These are phyloP conservation scores for Balanococcus diminutus DNA, from an alignment of 2,888 invertebrate species.

Conservation along the genomic window DNA sequence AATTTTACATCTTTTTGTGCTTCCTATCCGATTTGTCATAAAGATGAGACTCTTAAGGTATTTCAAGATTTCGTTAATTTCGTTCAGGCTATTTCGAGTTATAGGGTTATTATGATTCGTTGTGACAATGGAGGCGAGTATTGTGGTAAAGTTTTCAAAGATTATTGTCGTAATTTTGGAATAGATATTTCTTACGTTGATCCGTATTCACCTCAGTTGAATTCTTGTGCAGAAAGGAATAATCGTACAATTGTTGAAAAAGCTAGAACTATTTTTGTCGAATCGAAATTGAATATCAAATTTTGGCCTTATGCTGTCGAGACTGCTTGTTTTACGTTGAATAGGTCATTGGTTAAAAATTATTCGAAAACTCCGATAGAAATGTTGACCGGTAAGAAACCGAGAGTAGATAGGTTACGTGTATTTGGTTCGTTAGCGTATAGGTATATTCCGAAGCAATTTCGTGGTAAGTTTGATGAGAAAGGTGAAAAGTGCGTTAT, in stretches of 20 bases:
- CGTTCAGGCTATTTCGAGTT: not conserved
- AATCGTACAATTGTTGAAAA: not conserved
- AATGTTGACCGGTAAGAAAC: not conserved
- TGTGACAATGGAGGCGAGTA: not conserved
- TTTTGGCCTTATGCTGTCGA: constrained; percentile 3
- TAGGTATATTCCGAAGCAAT: not conserved
- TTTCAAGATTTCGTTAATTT: not conserved
- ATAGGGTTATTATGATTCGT: not conserved
- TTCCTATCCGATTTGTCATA: not conserved
- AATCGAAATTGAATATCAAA: not conserved
- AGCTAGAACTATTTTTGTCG: not conserved
- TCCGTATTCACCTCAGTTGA: not conserved
- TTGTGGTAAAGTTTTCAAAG: not conserved
- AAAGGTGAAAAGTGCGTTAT: constrained; percentile 3
- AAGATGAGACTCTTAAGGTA: not conserved
- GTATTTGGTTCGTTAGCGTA: not conserved
- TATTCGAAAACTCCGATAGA: not conserved
- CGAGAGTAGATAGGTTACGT: not conserved
- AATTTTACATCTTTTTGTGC: not conserved
- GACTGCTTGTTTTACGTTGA: not conserved
- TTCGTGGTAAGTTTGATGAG: not conserved
- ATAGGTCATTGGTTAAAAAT: not conserved
- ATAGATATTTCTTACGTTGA: not conserved
- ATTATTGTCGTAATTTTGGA: not conserved
- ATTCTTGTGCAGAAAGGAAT: too few species aligned